Base-by-base conservation (phyloP, 2,797 vertebrate genomes). In the Enteromius anoplus region DNA sequence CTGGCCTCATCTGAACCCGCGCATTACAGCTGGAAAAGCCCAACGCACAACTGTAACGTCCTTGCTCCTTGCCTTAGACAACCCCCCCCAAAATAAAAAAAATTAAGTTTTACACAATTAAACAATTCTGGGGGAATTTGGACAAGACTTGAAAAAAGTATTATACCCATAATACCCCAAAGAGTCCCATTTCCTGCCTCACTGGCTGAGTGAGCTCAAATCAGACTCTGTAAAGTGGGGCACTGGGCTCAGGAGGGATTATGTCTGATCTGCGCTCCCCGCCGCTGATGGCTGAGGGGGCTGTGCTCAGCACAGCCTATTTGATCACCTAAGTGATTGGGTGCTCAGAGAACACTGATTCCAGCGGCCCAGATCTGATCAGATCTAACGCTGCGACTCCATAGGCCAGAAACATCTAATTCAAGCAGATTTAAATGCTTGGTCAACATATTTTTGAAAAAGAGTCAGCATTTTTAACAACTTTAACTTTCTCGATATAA, bases 221-320 rank as follows among this genome's bases (percentile, higher is more conserved):
- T 84, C 86, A 87, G 73, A 82, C 82, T 75, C 81, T 62, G 45
- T 78, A 87, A 88, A 88, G 82, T 88, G 76, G 86, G 84, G 82
- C 85, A 85, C 77, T 68, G 71, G 34, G 88, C 81, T 88, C 78
- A 87, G 84, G 77, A 17, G 65, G 88, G 89, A 89, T 90, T 89
- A 90, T 65, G 60, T 71, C 83, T 88, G 83, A 90, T 87, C 86
- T 82, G 84, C 4, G 26, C 47, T 83, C 79, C 64, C 49, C 29
- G 68, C 60, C 77, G 37, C 65, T 77, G 65, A 40, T 83, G 85
- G 69, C 23, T 79, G 40, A 81, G 60, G 8, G 73, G 64, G 32
- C 62, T 49, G 42, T 53, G 42, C 69, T 78, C 21, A 42, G 37
- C 37, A 72, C 80, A 65, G 81, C 12, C 60, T 66, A 17, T 78